Percentiles rank a stretch among this genome's conserved stretches.
Evolutionary conservation across 2,888 invertebrate species (phyloP).

Genomic region (Oscheius sp.): DNA sequence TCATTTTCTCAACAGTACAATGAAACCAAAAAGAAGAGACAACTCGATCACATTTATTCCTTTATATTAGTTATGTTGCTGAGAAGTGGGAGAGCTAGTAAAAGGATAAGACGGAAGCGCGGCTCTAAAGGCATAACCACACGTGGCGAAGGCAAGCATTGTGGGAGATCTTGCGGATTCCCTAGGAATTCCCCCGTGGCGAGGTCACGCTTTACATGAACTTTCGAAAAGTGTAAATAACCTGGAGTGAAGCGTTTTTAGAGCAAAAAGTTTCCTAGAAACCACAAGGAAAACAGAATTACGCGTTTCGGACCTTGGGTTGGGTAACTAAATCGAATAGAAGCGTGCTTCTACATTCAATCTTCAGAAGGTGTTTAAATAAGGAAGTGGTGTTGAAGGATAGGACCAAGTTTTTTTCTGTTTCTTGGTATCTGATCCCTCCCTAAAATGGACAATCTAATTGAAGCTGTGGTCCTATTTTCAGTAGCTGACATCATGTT

Average conservation of each 20-base stretch:
- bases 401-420: not conserved
- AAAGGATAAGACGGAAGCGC: not conserved
- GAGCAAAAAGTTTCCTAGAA: not conserved
- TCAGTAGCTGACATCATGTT: constrained; percentile 17
- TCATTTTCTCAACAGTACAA: no score
- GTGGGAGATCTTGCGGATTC: constrained; percentile 13
- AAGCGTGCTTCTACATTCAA: constrained; percentile 7
- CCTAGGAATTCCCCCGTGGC: constrained; percentile 21
- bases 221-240: not conserved
- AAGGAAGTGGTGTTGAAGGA: not conserved
- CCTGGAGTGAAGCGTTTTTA: not conserved
- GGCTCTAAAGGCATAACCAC: constrained; percentile 1
- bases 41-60: no score
- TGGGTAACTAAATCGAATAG: constrained; percentile 8
- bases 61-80: no score
- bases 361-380: not conserved
- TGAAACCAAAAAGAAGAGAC: no score
- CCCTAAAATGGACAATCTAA: not conserved
- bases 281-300: not conserved
- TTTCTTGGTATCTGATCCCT: not conserved
- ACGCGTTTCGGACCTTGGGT: constrained; percentile 9
- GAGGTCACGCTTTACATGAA: not conserved
- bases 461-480: not conserved
- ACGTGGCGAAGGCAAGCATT: constrained; percentile 14
- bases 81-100: not conserved